phyloP scores from a whole-genome alignment of 2,888 invertebrate species.

The Trissolcus brochymenae region DNA sequence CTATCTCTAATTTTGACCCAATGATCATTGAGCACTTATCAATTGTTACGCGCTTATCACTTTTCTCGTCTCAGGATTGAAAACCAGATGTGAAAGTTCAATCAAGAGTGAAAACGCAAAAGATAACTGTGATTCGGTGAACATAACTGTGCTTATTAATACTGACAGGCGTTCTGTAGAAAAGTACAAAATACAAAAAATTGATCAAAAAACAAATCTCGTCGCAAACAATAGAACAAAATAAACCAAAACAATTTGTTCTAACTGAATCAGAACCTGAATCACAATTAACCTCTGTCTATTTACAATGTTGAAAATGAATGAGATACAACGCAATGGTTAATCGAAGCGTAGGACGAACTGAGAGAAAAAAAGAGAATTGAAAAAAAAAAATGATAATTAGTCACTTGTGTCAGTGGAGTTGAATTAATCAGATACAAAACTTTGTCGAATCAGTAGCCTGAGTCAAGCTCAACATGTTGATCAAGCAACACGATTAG shows the following conservation, averaged over 20 bases:
- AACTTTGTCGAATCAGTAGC: conserved; percentile 2
- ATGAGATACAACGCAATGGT: conserved; percentile 15
- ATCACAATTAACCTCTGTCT: conserved; percentile 10
- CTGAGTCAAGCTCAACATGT: conserved; percentile 1
- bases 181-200: conserved; percentile 1
- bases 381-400: conserved; percentile 18
- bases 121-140: not conserved
- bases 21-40: too few species aligned
- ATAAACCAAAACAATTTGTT: not conserved
- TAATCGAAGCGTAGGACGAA: conserved; percentile 16
- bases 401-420: conserved; percentile 22
- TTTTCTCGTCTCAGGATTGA: not conserved
- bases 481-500: conserved; percentile 44
- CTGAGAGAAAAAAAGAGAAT: not conserved
- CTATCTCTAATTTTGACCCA: too few species aligned
- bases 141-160: not conserved
- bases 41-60: too few species aligned
- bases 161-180: conserved; percentile 4
- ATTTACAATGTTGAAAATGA: conserved; percentile 1
- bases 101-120: too few species aligned
- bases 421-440: conserved; percentile 19
- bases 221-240: not conserved
- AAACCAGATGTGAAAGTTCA: conserved; percentile 6
- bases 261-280: not conserved
- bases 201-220: not conserved